phyloP scores from a whole-genome alignment of 2,113 vertebrate genomes.

The Halichoeres trimaculatus region DNA sequence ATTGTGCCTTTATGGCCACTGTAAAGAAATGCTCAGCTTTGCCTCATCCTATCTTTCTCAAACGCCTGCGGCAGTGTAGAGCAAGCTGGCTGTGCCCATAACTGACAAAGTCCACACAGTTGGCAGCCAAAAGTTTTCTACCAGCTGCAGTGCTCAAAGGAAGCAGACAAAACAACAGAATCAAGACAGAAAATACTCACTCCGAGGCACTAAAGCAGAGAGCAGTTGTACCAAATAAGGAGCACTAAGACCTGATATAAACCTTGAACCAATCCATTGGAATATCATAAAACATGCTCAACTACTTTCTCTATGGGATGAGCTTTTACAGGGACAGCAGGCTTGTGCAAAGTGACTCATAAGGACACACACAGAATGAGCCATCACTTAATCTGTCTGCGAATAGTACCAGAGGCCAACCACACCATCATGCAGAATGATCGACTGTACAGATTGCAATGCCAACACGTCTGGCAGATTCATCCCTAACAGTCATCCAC shows the following conservation, averaged over 20 bases:
- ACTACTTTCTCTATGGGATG: constrained; percentile 5
- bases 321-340: constrained; percentile 30
- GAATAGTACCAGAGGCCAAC: constrained; percentile 56
- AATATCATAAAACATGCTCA: constrained; percentile 2
- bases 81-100: constrained; percentile 43
- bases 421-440: constrained; percentile 63
- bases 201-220: neutral
- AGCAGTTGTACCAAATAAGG: neutral
- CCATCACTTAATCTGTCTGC: constrained; percentile 66
- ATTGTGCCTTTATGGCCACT: constrained; percentile 75
- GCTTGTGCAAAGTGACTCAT: constrained; percentile 24
- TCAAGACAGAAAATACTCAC: neutral
- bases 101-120: constrained; percentile 54
- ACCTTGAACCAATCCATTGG: constrained; percentile 1
- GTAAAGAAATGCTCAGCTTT: constrained; percentile 68
- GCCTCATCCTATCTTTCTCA: constrained; percentile 59
- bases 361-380: constrained; percentile 48
- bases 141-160: constrained; percentile 53
- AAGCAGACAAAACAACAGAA: constrained; percentile 33
- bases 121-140: constrained; percentile 47
- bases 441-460: constrained; percentile 63
- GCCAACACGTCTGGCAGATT: constrained; percentile 68
- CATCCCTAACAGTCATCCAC: constrained; percentile 63
- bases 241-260: constrained; percentile 11
- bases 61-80: constrained; percentile 54